Base-by-base conservation (phyloP, 1,140 invertebrate species). In the Zophobas morio region DNA sequence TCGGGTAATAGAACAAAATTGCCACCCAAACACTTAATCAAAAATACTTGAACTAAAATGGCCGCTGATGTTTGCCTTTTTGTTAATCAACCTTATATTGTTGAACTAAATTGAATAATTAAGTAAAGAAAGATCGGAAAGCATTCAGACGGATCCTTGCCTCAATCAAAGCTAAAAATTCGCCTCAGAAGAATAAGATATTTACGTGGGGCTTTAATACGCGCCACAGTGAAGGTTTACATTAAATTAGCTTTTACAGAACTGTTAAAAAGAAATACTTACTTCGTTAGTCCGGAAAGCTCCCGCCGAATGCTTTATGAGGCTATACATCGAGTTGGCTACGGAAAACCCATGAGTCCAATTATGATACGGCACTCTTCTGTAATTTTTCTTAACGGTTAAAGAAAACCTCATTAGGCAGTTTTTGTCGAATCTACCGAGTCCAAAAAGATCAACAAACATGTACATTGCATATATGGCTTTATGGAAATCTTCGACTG, bases 261-360 rank as follows among this genome's bases (percentile, higher is more conserved):
- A 57, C 42, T 60, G 40, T 53, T 57, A 56, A 56, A 53, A 54
- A 56, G 32, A 56, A 56, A 74, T 53, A 83, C 81, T 85, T 84
- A 92, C 91, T 88, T 93, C 92, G 49, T 90, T 86, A 2, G 88
- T 87, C 33, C 85, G 87, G 84, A 94, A 94, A 6, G 86, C 84
- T 39, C 88, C 87, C 33, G 85, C 83, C 2, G 87, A 84, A 63
- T 86, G 87, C 84, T 94, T 94, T 34, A 96, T 88, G 47, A 96
- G 92, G 20, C 91, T 90, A 82, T 94, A 96, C 90, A 95, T 94
- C 6, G 92, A 90, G 84, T 96, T 94, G 1, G 94, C 94, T 0
- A 96, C 95, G 2, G 93, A 92, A 88, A 95, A 96, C 0, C 94
- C 95, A 83, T 96, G 95, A 20, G 92, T 91, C 92, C 95, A 96